A percentile compares a stretch with the other conserved stretches of the same genome.
Conservation (phyloP, 1,140 invertebrate genomes). For the Trichogramma pretiosum region DNA sequence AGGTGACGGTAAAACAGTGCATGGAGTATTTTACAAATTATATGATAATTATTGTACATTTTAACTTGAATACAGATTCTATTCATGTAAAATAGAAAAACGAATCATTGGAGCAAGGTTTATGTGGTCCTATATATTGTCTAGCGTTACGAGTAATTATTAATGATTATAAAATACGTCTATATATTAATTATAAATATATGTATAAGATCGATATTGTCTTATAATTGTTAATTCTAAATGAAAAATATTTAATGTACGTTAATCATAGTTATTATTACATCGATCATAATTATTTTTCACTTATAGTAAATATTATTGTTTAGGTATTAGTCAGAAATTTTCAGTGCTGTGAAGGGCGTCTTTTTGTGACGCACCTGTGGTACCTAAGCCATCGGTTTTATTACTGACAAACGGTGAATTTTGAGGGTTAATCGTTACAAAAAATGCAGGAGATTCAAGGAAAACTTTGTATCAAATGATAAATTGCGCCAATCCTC, state of each 20-base stretch:
- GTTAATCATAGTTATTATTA: constrained; percentile 35
- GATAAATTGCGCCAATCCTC: too few species aligned
- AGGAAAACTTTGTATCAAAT: too few species aligned
- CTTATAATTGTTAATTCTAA: constrained; percentile 42
- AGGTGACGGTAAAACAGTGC: constrained; percentile 30
- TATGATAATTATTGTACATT: constrained; percentile 38
- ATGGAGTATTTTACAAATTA: constrained; percentile 27
- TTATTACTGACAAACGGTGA: constrained; percentile 26
- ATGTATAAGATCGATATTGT: constrained; percentile 31
- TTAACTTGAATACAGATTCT: constrained; percentile 35
- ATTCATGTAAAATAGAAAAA: constrained; percentile 32
- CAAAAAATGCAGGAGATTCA: constrained; percentile 20
- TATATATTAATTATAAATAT: constrained; percentile 22
- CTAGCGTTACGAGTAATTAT: constrained; percentile 33
- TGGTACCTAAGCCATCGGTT: constrained; percentile 39
- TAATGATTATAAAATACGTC: constrained; percentile 24
- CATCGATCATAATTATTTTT: constrained; percentile 41
- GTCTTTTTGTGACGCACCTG: constrained; percentile 31
- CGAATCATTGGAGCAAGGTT: constrained; percentile 44
- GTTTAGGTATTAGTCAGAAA: constrained; percentile 40
- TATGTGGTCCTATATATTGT: constrained; percentile 44
- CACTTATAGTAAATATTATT: constrained; percentile 39
- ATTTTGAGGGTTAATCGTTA: constrained; percentile 27
- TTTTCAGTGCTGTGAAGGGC: constrained; percentile 45
- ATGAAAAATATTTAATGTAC: constrained; percentile 39